phyloP scores from a whole-genome alignment of 2,113 vertebrate genomes.

The Camarhynchus parvulus region DNA sequence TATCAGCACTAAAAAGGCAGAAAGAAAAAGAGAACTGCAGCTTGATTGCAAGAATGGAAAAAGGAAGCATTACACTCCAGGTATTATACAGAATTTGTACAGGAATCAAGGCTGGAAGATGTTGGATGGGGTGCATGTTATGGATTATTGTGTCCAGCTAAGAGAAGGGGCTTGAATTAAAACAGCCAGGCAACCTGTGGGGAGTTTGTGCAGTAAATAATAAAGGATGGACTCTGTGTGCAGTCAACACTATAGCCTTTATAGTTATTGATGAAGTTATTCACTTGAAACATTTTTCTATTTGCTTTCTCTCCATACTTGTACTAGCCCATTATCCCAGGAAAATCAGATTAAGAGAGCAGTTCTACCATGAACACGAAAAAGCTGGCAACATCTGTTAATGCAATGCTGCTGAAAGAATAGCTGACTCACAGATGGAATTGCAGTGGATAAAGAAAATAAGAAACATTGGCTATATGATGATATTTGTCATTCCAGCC shows the following conservation, averaged over 20 bases:
- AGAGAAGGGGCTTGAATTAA: neutral
- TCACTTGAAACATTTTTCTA: neutral
- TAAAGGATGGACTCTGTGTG: neutral
- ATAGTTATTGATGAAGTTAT: neutral
- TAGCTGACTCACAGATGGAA: neutral
- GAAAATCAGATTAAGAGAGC: neutral
- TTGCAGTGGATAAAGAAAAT: neutral
- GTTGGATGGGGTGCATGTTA: neutral
- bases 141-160: neutral
- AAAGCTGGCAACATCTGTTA: neutral
- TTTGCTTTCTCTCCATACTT: neutral
- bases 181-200: neutral
- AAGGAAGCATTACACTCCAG: neutral
- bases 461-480: neutral
- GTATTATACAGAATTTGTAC: neutral
- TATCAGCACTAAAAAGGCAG: neutral
- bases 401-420: conserved; percentile 16
- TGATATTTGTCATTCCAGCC: neutral
- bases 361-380: neutral
- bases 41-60: neutral
- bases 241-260: neutral
- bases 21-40: neutral
- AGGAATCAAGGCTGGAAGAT: neutral
- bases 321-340: neutral
- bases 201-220: neutral